These are phyloP conservation scores for Ylistrum balloti DNA, from an alignment of 1,140 invertebrate genomes.

Conservation along the genomic window DNA sequence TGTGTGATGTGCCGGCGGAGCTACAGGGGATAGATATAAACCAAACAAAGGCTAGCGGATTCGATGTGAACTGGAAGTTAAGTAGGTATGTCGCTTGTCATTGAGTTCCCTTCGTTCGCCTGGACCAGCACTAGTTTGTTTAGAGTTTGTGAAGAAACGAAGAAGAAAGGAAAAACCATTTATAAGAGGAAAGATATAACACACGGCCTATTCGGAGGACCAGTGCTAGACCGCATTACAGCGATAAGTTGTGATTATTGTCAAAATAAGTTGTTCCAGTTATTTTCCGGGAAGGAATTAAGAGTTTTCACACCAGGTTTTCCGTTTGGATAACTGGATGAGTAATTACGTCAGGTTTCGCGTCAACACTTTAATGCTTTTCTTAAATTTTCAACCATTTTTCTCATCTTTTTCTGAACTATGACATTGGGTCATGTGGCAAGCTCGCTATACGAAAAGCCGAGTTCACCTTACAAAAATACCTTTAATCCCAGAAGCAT, in stretches of 20 bases:
- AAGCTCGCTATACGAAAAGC: constrained; percentile 51
- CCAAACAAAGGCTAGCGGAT: constrained; percentile 41
- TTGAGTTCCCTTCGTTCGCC: constrained; percentile 7
- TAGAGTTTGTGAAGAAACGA: constrained; percentile 45
- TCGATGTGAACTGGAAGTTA: constrained; percentile 10
- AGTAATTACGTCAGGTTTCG: background rate
- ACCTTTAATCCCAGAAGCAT: background rate
- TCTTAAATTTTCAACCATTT: constrained; percentile 54
- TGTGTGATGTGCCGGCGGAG: constrained; percentile 45
- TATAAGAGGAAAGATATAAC: background rate
- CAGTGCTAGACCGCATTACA: background rate
- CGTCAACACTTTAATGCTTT: constrained; percentile 49
- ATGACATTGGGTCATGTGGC: constrained; percentile 55
- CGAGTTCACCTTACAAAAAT: constrained; percentile 45
- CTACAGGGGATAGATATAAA: background rate
- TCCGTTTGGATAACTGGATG: constrained; percentile 54
- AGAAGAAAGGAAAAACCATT: constrained; percentile 40
- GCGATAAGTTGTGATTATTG: background rate
- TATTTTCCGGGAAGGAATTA: background rate
- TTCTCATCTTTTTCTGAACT: constrained; percentile 56
- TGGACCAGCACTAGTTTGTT: constrained; percentile 43
- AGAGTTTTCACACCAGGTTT: background rate
- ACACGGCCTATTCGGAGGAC: background rate
- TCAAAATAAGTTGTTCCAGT: constrained; percentile 8
- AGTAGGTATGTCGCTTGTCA: constrained; percentile 49